Evolutionary conservation across 2,797 vertebrate species (phyloP).

Genomic region (Acrossocheilus wenchowensis): DNA sequence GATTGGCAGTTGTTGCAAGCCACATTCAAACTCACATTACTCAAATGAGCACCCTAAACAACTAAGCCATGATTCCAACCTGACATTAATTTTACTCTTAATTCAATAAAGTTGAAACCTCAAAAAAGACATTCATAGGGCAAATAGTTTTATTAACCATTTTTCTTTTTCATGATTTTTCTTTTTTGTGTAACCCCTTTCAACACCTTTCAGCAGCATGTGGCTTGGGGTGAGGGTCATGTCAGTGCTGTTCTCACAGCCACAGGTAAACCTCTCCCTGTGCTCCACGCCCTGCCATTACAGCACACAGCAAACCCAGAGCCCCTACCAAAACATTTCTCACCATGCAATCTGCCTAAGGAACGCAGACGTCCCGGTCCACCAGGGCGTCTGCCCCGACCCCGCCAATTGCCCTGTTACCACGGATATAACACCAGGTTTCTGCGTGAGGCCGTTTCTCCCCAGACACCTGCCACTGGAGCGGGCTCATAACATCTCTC

Average conservation of each 20-base stretch:
- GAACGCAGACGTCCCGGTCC: constrained; percentile 59
- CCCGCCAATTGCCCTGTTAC: constrained; percentile 67
- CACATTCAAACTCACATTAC: neutral
- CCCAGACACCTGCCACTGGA: constrained; percentile 62
- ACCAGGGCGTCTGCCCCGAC: constrained; percentile 60
- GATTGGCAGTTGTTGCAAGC: neutral
- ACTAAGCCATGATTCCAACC: neutral
- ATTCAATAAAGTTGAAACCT: neutral
- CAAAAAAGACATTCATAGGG: neutral
- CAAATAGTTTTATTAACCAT: neutral
- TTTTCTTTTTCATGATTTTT: constrained; percentile 18
- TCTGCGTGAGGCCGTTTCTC: constrained; percentile 61
- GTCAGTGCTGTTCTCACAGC: constrained; percentile 34
- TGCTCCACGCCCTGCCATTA: constrained; percentile 35
- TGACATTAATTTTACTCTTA: neutral
- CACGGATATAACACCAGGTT: constrained; percentile 53
- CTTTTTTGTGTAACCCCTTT: constrained; percentile 11
- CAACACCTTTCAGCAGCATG: neutral
- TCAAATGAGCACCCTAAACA: neutral
- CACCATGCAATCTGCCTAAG: constrained; percentile 26
- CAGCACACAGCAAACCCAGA: constrained; percentile 26
- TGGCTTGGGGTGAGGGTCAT: constrained; percentile 47
- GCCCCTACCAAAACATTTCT: constrained; percentile 11
- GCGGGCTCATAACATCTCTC: constrained; percentile 48
- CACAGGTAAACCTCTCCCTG: constrained; percentile 39